A percentile compares a stretch with the other conserved stretches of the same genome.
phyloP scores from a whole-genome alignment of 2,888 invertebrate species.

The Pachydiplax longipennis region DNA sequence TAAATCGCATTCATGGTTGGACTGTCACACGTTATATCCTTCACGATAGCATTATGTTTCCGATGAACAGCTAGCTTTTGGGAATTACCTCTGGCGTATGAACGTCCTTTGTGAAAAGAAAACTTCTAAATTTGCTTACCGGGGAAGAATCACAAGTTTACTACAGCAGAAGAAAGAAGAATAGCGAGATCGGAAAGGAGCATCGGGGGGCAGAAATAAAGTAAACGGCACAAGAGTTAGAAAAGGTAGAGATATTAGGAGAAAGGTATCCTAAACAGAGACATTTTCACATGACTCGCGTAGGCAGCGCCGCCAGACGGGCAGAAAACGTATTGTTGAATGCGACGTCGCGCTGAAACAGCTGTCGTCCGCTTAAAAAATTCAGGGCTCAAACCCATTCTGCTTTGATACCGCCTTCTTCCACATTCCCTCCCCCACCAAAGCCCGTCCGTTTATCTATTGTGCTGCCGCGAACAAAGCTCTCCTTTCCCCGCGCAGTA shows the following conservation, averaged over 20 bases:
- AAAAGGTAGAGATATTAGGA: neutral
- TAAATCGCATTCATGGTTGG: no score
- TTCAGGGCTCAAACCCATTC: neutral
- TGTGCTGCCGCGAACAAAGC: neutral
- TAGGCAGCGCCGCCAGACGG: neutral
- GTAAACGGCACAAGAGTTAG: neutral
- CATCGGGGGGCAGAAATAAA: neutral
- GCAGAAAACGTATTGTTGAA: neutral
- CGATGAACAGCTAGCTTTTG: no score
- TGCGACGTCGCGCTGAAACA: neutral
- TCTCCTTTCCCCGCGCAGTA: neutral
- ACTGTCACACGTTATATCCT: no score
- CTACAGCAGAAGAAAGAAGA: neutral
- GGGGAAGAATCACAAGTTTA: no score
- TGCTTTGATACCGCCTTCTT: neutral
- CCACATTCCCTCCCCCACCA: neutral
- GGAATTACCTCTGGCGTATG: no score
- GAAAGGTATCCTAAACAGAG: neutral
- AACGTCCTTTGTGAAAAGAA: no score
- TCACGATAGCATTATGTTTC: no score
- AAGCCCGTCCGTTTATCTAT: neutral
- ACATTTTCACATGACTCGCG: neutral
- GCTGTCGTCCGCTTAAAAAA: slow-evolving; percentile 13
- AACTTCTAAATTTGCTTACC: no score
- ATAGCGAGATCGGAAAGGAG: neutral